Evolutionary conservation across 2,797 vertebrate genomes (phyloP), one percentile per base, ranked within the genome.

Genomic region (Sardinella longiceps): DNA sequence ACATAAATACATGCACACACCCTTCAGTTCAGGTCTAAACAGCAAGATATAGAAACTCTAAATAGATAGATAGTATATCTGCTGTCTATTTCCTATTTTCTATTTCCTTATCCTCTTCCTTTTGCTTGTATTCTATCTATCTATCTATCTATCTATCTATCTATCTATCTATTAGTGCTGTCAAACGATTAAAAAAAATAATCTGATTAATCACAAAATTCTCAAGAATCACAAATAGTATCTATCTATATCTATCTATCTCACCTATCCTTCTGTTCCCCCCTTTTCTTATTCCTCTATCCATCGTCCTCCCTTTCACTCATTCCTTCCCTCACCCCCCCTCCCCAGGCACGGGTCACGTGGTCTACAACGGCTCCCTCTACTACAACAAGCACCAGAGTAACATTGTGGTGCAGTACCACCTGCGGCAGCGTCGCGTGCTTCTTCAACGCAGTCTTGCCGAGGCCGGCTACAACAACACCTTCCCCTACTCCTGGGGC

Each of bases 401-500:
- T 88, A 97, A 97, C 88, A 95, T 96, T 56, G 83, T 95, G 90
- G 96, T 99, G 84, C 98, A 98, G 88, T 99, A 99, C 92, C 96
- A 96, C 88, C 98, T 99, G 85, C 96, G 96, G 81, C 95, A 95
- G 0, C 97, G 97, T 74, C 95, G 94, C 43, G 96, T 99, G 84
- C 88, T 98, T 53, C 95, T 97, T 0, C 98, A 99, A 87, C 95
- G 97, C 2, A 97, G 96, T 86, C 94, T 99, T 81, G 97, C 97
- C 45, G 97, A 98, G 0, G 98, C 98, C 0, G 98, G 98, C 10
- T 99, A 98, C 92, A 98, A 99, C 94, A 99, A 99, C 5, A 97
- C 98, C 39, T 99, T 99, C 88, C 98, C 98, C 0, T 99, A 99
- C 90, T 99, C 98, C 2, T 99, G 98, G 98, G 98, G 98, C 0